Conservation (phyloP, 2,888 invertebrate genomes). For the Andricus quercusramuli region DNA sequence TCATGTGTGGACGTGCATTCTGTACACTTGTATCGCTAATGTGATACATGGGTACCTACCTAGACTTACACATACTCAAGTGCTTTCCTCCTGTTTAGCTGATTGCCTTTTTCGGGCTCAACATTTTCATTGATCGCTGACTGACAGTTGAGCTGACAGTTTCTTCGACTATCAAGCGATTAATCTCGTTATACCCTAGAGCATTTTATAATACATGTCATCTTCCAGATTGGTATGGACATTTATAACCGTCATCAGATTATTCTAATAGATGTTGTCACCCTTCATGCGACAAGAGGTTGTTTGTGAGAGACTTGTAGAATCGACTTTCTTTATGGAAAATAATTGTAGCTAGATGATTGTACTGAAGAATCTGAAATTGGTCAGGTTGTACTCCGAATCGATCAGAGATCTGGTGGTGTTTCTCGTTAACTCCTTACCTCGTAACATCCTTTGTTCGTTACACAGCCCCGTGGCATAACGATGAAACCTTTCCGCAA, state of each 20-base stretch:
- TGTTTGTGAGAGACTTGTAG: neutral
- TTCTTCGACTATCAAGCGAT: constrained; percentile 27
- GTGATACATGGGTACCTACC: constrained; percentile 17
- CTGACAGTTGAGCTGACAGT: constrained; percentile 27
- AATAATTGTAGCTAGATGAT: neutral
- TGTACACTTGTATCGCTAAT: constrained; percentile 31
- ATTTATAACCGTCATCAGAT: neutral
- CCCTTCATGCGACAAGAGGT: neutral
- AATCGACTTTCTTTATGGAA: neutral
- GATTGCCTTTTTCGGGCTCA: constrained; percentile 28
- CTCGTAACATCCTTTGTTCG: constrained; percentile 39
- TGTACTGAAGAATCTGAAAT: constrained; percentile 4
- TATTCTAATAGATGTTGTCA: constrained; percentile 7
- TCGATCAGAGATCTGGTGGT: neutral
- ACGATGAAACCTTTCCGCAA: constrained; percentile 17
- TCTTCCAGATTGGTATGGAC: neutral
- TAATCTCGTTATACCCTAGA: constrained; percentile 24
- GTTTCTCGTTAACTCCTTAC: constrained; percentile 39
- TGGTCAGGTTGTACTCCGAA: neutral
- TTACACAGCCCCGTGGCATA: neutral
- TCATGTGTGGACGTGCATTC: constrained; percentile 13
- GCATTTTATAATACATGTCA: constrained; percentile 9
- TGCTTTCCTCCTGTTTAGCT: constrained; percentile 31
- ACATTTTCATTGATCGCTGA: constrained; percentile 34
- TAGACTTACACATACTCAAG: constrained; percentile 1